Evolutionary conservation across 35 echinoderm and acorn worm species (phyloP), one percentile per base, ranked within the genome.

Genomic region (Ophiothrix spiculata): DNA sequence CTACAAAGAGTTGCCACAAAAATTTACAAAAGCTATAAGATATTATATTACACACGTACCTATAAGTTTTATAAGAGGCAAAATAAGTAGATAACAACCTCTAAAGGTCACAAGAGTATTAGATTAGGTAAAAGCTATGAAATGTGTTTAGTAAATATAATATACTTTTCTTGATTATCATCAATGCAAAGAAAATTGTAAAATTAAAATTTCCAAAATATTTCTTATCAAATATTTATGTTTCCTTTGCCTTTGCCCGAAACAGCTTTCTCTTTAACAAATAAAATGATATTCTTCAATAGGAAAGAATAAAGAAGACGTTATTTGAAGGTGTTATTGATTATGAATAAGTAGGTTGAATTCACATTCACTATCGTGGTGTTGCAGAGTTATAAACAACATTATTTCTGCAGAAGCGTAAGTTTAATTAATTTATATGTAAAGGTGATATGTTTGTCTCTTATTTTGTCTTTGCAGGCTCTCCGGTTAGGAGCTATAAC

Each of bases 401-500:
- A 31, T 75, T 10, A 33, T 75, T 75, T 6, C 8, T n/a, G 73
- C 35, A 31, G 3, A 21, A 2, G 29, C 35, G 73, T 33, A 19
- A 10, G 73, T 21, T 75, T 75, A 75, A 75, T 75, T 2, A 31
- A 31, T 75, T 21, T 10, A 19, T 6, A 75, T 75, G 29, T 2
- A 75, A n/a, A 75, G 35, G 19, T 75, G 4, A 75, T 21, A 1
- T n/a, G 4, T 75, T 6, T 33, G 4, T 76, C 15, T 40, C 29
- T 56, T 40, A 39, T 87, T 40, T 86, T 80, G 38, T 81, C 0
- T 19, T 92, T 75, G 1, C 80, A 94, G 92, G 74, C 84, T 2
- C 40, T 56, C 28, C 78, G 76, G n/a, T 74, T 94, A 3, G 92
- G 88, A 32, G 91, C 91, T 88, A 75, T 94, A 15, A 94, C 92